Base-by-base conservation (phyloP, 2,797 vertebrate genomes). In the Oreochromis grahami region DNA sequence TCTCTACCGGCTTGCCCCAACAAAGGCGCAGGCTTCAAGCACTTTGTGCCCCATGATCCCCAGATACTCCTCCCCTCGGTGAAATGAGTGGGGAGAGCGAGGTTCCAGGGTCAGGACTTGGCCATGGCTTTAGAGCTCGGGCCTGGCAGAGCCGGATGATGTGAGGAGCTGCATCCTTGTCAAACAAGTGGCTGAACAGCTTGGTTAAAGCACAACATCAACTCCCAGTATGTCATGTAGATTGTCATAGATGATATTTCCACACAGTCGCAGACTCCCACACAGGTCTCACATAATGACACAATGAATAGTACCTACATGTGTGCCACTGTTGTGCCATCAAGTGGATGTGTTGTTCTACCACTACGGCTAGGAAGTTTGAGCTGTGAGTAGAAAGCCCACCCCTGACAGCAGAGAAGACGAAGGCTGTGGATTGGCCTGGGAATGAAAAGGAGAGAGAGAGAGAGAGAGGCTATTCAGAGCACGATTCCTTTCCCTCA, bases 401-500 rank as follows among this genome's bases (percentile, higher is more conserved):
- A 85, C 94, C 95, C 88, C 91, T 88, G 83, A 84, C 89, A 92
- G 86, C 87, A 88, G 63, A 84, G 88, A 78, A 81, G 89, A 92
- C 86, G 88, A 91, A 88, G 86, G 93, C 92, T 87, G 91, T 92
- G 93, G 94, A 94, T 95, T 94, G 95, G 94, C 92, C 92, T 90
- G 91, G 84, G 91, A 93, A 93, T 94, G 94, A 95, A 94, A 95
- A 87, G 90, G 90, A 92, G 88, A 93, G 88, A 93, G 90, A 92
- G 88, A 93, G 88, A 93, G 88, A 88, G 93, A 87, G 91, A 88
- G 93, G 90, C 94, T 96, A 96, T 96, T 96, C 96, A 96, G 94
- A 96, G 94, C 96, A 96, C 94, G 95, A 94, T 96, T 93, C 90
- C 92, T 92, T 91, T 93, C 92, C 92, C 81, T 95, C 93, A 96